A percentile compares a stretch with the other conserved stretches of the same genome.
Evolutionary conservation across 2,888 invertebrate genomes (phyloP).

Genomic region (Pycnomerus fuliginosus): DNA sequence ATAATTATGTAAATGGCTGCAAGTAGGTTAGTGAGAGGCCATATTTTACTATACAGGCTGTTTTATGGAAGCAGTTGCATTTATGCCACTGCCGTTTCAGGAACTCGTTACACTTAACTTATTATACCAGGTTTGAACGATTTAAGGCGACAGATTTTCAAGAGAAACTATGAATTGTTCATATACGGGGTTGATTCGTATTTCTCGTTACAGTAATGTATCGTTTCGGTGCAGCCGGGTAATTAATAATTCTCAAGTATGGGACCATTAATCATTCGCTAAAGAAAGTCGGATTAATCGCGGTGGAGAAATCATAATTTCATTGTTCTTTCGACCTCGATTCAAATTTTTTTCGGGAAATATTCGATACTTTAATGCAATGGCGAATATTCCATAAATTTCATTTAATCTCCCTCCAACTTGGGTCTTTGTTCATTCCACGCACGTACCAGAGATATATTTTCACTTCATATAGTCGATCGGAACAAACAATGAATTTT

Average conservation of each 20-base stretch:
- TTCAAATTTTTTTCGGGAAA: neutral
- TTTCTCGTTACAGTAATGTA: constrained; percentile 19
- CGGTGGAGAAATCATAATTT: constrained; percentile 27
- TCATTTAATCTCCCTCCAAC: too few relatives aligned
- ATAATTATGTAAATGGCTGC: constrained; percentile 37
- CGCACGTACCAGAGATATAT: constrained; percentile 50
- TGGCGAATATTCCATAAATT: too few relatives aligned
- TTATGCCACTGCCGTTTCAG: constrained; percentile 26
- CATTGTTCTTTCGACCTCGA: constrained; percentile 13
- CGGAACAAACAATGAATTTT: constrained; percentile 52
- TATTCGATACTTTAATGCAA: too few relatives aligned
- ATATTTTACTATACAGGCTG: constrained; percentile 29
- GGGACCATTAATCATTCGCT: constrained; percentile 23
- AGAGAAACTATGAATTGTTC: neutral
- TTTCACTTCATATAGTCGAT: constrained; percentile 53
- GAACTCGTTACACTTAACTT: constrained; percentile 24
- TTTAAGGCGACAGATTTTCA: constrained; percentile 4
- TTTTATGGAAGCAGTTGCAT: constrained; percentile 23
- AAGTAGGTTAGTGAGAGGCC: constrained; percentile 43
- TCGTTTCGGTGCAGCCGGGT: constrained; percentile 18
- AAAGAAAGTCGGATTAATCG: constrained; percentile 29
- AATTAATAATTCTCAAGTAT: constrained; percentile 27
- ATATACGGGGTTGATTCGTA: neutral
- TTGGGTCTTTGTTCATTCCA: constrained; percentile 41
- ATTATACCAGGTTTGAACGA: constrained; percentile 8